Evolutionary conservation across 2,888 invertebrate genomes (phyloP), one percentile per base, ranked within the genome.

Genomic region (Campopleginae sp.): DNA sequence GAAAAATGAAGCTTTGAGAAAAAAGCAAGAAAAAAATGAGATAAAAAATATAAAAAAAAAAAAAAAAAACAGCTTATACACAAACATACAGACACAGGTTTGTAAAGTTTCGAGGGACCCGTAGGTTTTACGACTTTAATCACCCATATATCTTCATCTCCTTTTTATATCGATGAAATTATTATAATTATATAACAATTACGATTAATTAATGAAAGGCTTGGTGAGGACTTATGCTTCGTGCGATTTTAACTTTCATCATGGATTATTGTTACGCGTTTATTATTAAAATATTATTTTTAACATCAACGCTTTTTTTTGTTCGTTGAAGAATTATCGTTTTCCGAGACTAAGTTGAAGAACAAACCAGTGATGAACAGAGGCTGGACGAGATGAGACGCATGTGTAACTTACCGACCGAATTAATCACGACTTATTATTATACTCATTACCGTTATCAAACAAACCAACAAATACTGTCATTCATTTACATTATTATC

Each of bases 391-490:
- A 70, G 84, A 63, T 54, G 66, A 80, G 74, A 80, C 71, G 74
- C 77, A 81, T 86, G 77, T 87, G 88, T 85, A 80, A 87, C 86
- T 88, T 90, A 88, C 84, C 85, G 85, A 87, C 89, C 87, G 85
- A 88, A 89, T 89, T 88, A 87, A 88, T 88, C 86, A 87, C 86
- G 88, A 88, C 80, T 88, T 88, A 86, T 80, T 85, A 85, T 87
- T 83, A 84, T 84, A 82, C 84, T 87, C 82, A 86, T 80, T 85
- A 85, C 79, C 71, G 81, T 85, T 80, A 79, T 79, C 58, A 48
- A 80, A 33, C 66, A 70, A 75, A 61, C 70, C 19, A 23, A 51
- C 31, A 65, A 33, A 23, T n/a, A 80, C 38, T 63, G 79, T 85
- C 82, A 86, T 86, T 86, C 82, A 77, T 83, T 84, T 79, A 79